Percentiles rank a stretch among this genome's conserved stretches.
phyloP scores from a whole-genome alignment of 2,113 vertebrate genomes.

The Thalassoma bifasciatum region DNA sequence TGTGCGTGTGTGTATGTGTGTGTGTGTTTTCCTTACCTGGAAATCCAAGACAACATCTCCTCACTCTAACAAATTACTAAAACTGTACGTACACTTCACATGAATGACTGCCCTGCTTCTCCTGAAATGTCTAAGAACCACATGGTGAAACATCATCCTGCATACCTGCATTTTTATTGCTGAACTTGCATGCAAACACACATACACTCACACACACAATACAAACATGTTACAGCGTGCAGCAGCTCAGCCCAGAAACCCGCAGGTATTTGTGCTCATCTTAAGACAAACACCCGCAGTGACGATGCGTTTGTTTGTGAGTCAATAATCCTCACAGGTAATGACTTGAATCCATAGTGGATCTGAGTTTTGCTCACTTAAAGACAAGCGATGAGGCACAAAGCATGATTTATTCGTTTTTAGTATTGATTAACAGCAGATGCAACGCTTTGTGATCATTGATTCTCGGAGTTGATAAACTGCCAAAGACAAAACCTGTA shows the following conservation, averaged over 20 bases:
- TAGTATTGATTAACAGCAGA: slow-evolving; percentile 3
- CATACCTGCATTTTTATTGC: slow-evolving; percentile 61
- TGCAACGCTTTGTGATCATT: slow-evolving; percentile 5
- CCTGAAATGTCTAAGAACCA: slow-evolving; percentile 15
- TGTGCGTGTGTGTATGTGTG: neutral
- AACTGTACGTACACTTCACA: neutral
- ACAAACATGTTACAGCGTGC: slow-evolving; percentile 62
- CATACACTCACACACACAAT: slow-evolving; percentile 5
- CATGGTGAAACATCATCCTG: slow-evolving; percentile 17
- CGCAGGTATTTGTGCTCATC: slow-evolving; percentile 33
- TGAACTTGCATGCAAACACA: slow-evolving; percentile 18
- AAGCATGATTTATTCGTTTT: neutral
- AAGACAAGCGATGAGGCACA: neutral
- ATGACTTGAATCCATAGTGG: neutral
- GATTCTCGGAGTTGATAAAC: slow-evolving; percentile 18
- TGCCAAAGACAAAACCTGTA: slow-evolving; percentile 11
- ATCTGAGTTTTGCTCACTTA: neutral
- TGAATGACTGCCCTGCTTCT: neutral
- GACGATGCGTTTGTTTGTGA: slow-evolving; percentile 15
- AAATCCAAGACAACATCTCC: slow-evolving; percentile 5
- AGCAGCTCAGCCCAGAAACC: slow-evolving; percentile 27
- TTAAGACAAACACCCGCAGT: slow-evolving; percentile 23
- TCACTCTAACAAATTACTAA: neutral
- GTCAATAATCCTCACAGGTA: neutral
- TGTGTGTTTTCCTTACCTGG: slow-evolving; percentile 58